phyloP scores from a whole-genome alignment of 1,140 invertebrate species.

The Holcopasites calliopsidis region DNA sequence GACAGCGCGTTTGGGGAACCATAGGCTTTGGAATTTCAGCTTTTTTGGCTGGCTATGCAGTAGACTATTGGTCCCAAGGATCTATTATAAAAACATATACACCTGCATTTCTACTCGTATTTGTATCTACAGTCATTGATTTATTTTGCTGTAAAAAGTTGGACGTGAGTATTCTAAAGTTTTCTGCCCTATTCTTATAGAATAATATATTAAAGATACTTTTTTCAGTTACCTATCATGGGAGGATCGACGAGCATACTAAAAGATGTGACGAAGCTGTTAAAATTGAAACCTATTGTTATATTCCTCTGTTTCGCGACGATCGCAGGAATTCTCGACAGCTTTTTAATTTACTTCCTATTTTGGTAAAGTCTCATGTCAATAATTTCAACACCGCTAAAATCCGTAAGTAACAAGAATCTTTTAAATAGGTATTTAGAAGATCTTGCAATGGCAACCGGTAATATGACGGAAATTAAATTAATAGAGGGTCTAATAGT shows the following conservation, averaged over 20 bases:
- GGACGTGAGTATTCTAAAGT: slow-evolving; percentile 76
- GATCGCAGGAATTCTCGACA: slow-evolving; percentile 86
- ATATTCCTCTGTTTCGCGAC: slow-evolving; percentile 86
- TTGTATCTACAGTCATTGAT: slow-evolving; percentile 83
- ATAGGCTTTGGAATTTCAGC: slow-evolving; percentile 87
- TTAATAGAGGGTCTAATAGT: slow-evolving; percentile 87
- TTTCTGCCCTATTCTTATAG: slow-evolving; percentile 10
- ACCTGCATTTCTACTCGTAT: slow-evolving; percentile 84
- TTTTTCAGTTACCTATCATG: slow-evolving; percentile 84
- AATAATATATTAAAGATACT: neutral
- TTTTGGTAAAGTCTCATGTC: slow-evolving; percentile 83
- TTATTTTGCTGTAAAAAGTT: slow-evolving; percentile 83
- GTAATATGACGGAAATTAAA: slow-evolving; percentile 84
- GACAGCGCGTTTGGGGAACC: slow-evolving; percentile 89
- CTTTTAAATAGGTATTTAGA: slow-evolving; percentile 83
- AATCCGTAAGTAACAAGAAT: neutral
- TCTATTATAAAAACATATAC: slow-evolving; percentile 83
- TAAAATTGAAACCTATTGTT: slow-evolving; percentile 82
- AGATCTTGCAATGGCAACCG: slow-evolving; percentile 83
- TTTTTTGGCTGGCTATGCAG: slow-evolving; percentile 83
- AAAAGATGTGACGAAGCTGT: slow-evolving; percentile 81
- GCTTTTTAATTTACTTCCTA: slow-evolving; percentile 89
- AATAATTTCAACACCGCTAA: neutral
- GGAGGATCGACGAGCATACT: slow-evolving; percentile 83
- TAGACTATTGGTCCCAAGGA: slow-evolving; percentile 81